These are phyloP conservation scores for Drosophila asahinai DNA, from an alignment of 1,140 invertebrate genomes.

Conservation along the genomic window DNA sequence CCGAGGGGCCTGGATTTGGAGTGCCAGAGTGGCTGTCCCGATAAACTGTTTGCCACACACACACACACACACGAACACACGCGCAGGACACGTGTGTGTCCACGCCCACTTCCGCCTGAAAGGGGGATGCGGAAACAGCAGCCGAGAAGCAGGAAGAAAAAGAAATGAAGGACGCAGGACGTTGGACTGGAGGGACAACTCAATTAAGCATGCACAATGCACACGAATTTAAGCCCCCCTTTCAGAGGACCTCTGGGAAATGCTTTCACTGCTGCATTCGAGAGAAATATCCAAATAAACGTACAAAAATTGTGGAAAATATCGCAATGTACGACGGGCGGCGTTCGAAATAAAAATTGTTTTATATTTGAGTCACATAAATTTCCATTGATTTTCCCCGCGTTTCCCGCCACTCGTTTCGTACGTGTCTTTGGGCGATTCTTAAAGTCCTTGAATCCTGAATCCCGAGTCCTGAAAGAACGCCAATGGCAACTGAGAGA, in stretches of 20 bases:
- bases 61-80: constrained; percentile 7
- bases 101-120: constrained; percentile 36
- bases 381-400: constrained; percentile 70
- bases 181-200: constrained; percentile 45
- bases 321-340: constrained; percentile 35
- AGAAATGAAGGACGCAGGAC: neutral
- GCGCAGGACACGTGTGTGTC: neutral
- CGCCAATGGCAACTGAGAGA: neutral
- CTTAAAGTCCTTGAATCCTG: constrained; percentile 18
- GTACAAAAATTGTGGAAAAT: constrained; percentile 49
- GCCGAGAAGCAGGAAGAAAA: constrained; percentile 5
- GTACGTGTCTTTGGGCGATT: constrained; percentile 36
- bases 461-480: neutral
- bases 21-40: constrained; percentile 28
- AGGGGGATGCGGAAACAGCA: neutral
- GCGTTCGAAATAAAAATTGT: constrained; percentile 52
- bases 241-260: constrained; percentile 32
- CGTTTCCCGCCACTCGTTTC: neutral
- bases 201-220: constrained; percentile 82
- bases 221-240: constrained; percentile 64
- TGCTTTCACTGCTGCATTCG: constrained; percentile 46
- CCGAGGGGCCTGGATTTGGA: neutral
- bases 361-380: constrained; percentile 78
- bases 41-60: constrained; percentile 69
- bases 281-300: constrained; percentile 41